Evolutionary conservation across 2,888 invertebrate genomes (phyloP).

Genomic region (Ametastegia equiseti): DNA sequence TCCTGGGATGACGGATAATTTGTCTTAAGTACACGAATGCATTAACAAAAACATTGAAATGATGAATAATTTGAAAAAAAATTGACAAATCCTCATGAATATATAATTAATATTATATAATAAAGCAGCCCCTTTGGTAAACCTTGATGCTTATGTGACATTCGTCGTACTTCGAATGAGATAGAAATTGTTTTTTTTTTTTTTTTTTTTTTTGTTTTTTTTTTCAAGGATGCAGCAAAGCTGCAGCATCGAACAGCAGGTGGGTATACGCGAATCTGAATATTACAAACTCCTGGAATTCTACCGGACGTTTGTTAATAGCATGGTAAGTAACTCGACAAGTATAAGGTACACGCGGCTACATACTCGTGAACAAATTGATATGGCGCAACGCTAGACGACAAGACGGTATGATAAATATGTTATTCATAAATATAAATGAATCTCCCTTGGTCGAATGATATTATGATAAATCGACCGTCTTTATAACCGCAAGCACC

Average conservation of each 20-base stretch:
- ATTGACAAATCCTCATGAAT: too few relatives aligned
- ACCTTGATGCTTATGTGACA: neutral
- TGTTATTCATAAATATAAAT: constrained; percentile 70
- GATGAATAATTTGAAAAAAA: too few relatives aligned
- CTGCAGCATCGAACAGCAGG: too few relatives aligned
- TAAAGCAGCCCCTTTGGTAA: neutral
- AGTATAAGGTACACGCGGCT: neutral
- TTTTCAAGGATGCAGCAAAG: too few relatives aligned
- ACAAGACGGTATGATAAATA: constrained; percentile 62
- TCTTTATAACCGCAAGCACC: constrained; percentile 55
- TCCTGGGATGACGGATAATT: too few relatives aligned
- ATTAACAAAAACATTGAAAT: too few relatives aligned
- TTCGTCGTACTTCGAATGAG: neutral
- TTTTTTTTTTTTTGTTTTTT: too few relatives aligned
- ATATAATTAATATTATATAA: neutral
- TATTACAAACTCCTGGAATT: neutral
- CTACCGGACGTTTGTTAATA: neutral
- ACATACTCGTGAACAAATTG: constrained; percentile 34
- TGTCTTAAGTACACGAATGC: too few relatives aligned
- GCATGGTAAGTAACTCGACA: neutral
- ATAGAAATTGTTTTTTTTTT: neutral
- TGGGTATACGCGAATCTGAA: too few relatives aligned
- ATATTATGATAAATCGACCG: constrained; percentile 68
- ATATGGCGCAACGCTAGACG: constrained; percentile 4
- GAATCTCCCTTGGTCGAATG: constrained; percentile 66